phyloP scores from a whole-genome alignment of 2,797 vertebrate species.

The Oophaga sylvatica region DNA sequence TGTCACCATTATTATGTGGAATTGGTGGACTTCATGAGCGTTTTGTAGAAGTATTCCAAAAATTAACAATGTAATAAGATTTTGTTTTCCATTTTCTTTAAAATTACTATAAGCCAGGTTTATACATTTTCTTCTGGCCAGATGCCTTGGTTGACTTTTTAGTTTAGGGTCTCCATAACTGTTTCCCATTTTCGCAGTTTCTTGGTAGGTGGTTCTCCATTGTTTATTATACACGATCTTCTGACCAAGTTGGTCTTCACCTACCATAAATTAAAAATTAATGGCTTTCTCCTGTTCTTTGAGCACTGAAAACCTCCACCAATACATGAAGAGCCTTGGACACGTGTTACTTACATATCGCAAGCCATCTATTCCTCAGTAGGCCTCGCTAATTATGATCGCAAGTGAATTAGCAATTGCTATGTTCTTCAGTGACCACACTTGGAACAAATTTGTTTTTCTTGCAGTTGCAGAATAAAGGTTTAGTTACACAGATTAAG shows the following conservation, averaged over 20 bases:
- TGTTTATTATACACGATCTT: not conserved
- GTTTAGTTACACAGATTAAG: slow-evolving; percentile 18
- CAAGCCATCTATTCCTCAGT: not conserved
- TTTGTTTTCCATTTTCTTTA: too few species aligned
- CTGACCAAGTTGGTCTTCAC: not conserved
- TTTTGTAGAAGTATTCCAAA: too few species aligned
- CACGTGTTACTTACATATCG: not conserved
- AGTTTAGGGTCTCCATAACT: not conserved
- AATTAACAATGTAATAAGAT: too few species aligned
- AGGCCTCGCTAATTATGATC: slow-evolving; percentile 38
- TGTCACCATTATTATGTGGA: not conserved
- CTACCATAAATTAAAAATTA: not conserved
- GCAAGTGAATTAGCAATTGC: slow-evolving; percentile 61
- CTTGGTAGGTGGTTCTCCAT: not conserved
- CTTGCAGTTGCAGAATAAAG: slow-evolving; percentile 50
- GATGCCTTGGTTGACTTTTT: not conserved
- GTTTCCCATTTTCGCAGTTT: not conserved
- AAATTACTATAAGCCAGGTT: too few species aligned
- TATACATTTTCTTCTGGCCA: not conserved
- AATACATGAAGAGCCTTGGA: not conserved
- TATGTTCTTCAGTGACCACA: slow-evolving; percentile 63
- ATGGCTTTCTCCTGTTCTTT: not conserved
- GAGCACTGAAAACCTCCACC: not conserved
- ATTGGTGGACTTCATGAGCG: not conserved
- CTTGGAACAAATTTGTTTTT: slow-evolving; percentile 52